phyloP scores from a whole-genome alignment of 2,888 invertebrate species.

The Dolichomitus sp. region DNA sequence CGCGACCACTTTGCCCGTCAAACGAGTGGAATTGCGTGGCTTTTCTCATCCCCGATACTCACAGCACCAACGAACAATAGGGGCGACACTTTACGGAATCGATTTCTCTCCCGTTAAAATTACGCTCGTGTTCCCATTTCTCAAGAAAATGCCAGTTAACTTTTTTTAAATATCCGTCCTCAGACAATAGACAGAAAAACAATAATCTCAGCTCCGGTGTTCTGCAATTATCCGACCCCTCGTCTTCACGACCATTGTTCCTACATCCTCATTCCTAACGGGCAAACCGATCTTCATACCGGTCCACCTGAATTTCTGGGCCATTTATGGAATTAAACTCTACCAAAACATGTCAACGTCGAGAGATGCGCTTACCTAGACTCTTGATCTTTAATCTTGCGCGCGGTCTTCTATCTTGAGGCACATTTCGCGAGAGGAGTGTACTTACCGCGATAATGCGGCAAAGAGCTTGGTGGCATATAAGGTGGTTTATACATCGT shows the following conservation, averaged over 20 bases:
- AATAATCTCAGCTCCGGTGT: background rate
- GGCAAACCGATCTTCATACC: constrained; percentile 7
- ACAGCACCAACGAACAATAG: constrained; percentile 20
- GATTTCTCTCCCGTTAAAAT: constrained; percentile 45
- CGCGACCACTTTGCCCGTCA: constrained; percentile 2
- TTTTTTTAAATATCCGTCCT: constrained; percentile 8
- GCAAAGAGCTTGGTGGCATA: constrained; percentile 65
- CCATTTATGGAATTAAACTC: constrained; percentile 6
- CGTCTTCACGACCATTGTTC: constrained; percentile 6
- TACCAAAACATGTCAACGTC: background rate
- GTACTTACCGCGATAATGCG: constrained; percentile 58
- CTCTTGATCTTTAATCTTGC: constrained; percentile 38
- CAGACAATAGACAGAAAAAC: constrained; percentile 47
- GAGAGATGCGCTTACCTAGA: background rate
- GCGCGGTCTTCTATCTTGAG: constrained; percentile 45
- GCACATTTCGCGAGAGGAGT: background rate
- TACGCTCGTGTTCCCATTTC: constrained; percentile 50
- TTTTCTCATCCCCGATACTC: constrained; percentile 23
- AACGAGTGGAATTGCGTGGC: background rate
- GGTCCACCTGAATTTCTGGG: constrained; percentile 15
- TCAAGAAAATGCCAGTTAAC: constrained; percentile 63
- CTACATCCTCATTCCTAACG: background rate
- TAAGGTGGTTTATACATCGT: constrained; percentile 67
- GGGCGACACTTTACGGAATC: constrained; percentile 35
- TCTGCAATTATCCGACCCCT: constrained; percentile 19